Conservation (phyloP, 2,888 invertebrate species). For the Pseudolycoriella hygida region DNA sequence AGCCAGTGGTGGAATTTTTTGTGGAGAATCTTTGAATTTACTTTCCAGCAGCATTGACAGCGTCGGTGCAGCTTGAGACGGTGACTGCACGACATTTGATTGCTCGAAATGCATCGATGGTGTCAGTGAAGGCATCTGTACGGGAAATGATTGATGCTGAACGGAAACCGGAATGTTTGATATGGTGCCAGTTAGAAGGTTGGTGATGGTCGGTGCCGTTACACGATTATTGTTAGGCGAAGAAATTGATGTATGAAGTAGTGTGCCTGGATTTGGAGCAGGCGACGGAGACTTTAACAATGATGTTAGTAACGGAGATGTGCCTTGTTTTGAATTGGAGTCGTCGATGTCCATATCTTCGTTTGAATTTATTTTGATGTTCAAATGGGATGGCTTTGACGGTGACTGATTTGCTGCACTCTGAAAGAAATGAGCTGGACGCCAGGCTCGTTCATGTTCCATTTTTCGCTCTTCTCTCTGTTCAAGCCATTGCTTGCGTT, state of each 20-base stretch:
- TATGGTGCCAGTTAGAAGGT: constrained; percentile 23
- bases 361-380: constrained; percentile 7
- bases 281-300: constrained; percentile 55
- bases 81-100: constrained; percentile 26
- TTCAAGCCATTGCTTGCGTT: constrained; percentile 40
- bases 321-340: constrained; percentile 28
- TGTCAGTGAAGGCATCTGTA: constrained; percentile 7
- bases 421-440: constrained; percentile 21
- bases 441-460: constrained; percentile 41
- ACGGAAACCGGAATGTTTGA: neutral
- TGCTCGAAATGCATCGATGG: neutral
- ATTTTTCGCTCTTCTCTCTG: constrained; percentile 47
- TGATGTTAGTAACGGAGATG: constrained; percentile 64
- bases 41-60: constrained; percentile 53
- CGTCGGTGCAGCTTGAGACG: constrained; percentile 54
- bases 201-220: constrained; percentile 28
- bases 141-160: neutral
- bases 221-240: neutral
- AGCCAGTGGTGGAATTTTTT: constrained; percentile 21
- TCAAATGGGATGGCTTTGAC: constrained; percentile 4
- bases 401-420: constrained; percentile 6
- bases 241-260: constrained; percentile 24
- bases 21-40: constrained; percentile 19
- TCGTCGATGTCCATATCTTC: constrained; percentile 19
- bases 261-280: constrained; percentile 28